phyloP scores from a whole-genome alignment of 2,797 vertebrate genomes.

The Sebastes nivosus region DNA sequence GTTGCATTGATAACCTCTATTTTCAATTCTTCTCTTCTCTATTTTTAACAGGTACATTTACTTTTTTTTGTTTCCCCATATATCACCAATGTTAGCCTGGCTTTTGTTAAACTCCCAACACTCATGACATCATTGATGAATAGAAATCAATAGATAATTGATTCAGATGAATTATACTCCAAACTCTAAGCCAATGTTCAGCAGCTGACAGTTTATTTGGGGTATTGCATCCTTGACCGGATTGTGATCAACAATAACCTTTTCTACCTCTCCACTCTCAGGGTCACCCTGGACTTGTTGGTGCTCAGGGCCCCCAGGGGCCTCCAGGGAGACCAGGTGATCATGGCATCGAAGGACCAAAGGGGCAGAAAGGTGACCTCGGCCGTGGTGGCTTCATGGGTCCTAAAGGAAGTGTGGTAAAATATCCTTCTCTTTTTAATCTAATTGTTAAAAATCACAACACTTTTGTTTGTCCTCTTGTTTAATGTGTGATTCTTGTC shows the following conservation, averaged over 20 bases:
- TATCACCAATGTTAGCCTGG: not conserved
- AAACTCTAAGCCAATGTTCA: not conserved
- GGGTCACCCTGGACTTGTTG: constrained; percentile 90
- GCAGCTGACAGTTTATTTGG: not conserved
- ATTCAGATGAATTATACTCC: not conserved
- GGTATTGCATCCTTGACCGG: not conserved
- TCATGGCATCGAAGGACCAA: constrained; percentile 87
- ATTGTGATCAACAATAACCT: not conserved
- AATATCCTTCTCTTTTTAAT: not conserved
- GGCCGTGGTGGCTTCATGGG: constrained; percentile 86
- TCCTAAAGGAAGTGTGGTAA: constrained; percentile 91
- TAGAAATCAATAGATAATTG: not conserved
- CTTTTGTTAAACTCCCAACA: not conserved
- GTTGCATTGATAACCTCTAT: not conserved
- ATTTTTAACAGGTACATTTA: constrained; percentile 12
- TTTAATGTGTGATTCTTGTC: constrained; percentile 17
- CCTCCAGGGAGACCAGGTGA: constrained; percentile 89
- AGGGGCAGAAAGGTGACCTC: constrained; percentile 90
- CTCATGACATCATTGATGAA: not conserved
- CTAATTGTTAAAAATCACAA: not conserved
- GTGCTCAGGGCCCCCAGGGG: constrained; percentile 86
- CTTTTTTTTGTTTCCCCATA: not conserved
- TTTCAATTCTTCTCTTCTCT: not conserved
- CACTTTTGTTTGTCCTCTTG: not conserved
- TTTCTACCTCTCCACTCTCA: constrained; percentile 49